Base-by-base conservation (phyloP, 2,888 invertebrate genomes). In the Eupithecia vulgata region DNA sequence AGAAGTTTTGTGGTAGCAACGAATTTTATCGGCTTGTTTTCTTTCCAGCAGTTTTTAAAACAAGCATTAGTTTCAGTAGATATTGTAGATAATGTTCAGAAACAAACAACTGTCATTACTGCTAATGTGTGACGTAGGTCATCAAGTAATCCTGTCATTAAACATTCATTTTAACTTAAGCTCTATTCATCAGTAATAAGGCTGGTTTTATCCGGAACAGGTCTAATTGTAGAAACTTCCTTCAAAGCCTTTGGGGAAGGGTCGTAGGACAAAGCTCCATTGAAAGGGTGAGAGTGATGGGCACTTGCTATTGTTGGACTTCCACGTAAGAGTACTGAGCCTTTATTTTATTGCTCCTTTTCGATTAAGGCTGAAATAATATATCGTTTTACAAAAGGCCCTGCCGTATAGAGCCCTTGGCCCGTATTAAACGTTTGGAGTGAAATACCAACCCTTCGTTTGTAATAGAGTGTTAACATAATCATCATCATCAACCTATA, bases 201-300 rank as follows among this genome's bases (percentile, higher is more conserved):
- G 70, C 62, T 70, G 70, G 70, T 70, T 70, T 70, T 57, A 30
- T 62, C 62, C 62, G 10, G 67, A 70, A 59, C 62, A 62, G 70
- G 68, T 15, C 62, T 72, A 72, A 74, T 74, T 71, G 74, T 67
- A 61, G 61, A 72, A 72, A 75, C 69, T 75, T 69, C 66, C 74
- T 69, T 67, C 67, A 72, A 71, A 75, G 67, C 73, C 70, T 70
- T 76, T 68, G 71, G 65, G 67, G 68, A 61, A 72, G 72, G 73
- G 70, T 74, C 65, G 61, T 61, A 68, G 69, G 72, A 76, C 73
- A 73, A 73, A 73, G 74, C 70, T 70, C 52, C 65, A 76, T 72
- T 74, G 74, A 74, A 73, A 73, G 69, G 68, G 70, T 65, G 65
- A 68, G 71, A 74, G 67, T 72, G 74, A 72, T 75, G 69, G 74